phyloP scores from a whole-genome alignment of 1,140 invertebrate genomes.

The Vollenhovia emeryi region DNA sequence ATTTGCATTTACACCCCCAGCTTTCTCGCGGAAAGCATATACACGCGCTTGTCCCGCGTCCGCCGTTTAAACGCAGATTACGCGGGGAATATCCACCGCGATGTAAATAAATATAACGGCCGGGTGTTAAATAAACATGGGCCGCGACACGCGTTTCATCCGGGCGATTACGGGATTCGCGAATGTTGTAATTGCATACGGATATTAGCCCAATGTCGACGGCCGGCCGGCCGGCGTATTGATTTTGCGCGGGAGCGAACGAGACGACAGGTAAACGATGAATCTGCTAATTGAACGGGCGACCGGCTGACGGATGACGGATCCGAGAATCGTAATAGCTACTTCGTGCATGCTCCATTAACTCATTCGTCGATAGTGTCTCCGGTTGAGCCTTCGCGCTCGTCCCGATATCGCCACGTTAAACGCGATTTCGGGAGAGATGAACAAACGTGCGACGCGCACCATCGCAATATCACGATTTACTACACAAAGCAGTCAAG shows the following conservation, averaged over 20 bases:
- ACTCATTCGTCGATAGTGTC: constrained; percentile 43
- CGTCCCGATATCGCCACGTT: constrained; percentile 13
- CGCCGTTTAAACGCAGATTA: constrained; percentile 4
- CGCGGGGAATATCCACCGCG: constrained; percentile 4
- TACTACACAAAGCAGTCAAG: background rate
- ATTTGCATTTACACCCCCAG: constrained; percentile 44
- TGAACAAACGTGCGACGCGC: background rate
- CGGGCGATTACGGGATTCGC: constrained; percentile 18
- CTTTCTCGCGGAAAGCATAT: background rate
- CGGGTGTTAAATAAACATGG: constrained; percentile 25
- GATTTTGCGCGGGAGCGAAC: constrained; percentile 58
- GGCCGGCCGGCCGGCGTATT: background rate
- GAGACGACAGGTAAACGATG: constrained; percentile 78
- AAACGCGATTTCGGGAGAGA: background rate
- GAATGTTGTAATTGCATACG: constrained; percentile 38
- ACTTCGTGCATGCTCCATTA: constrained; percentile 48
- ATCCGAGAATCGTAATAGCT: constrained; percentile 42
- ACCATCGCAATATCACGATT: background rate
- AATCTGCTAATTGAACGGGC: constrained; percentile 80
- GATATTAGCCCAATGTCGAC: constrained; percentile 3
- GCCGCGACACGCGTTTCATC: background rate
- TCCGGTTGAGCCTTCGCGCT: background rate
- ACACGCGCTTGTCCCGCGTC: background rate
- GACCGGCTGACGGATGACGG: constrained; percentile 72
- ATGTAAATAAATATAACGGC: constrained; percentile 30